phyloP scores from a whole-genome alignment of 1,140 invertebrate genomes.

The Pachyrhynchus sulphureomaculatus region DNA sequence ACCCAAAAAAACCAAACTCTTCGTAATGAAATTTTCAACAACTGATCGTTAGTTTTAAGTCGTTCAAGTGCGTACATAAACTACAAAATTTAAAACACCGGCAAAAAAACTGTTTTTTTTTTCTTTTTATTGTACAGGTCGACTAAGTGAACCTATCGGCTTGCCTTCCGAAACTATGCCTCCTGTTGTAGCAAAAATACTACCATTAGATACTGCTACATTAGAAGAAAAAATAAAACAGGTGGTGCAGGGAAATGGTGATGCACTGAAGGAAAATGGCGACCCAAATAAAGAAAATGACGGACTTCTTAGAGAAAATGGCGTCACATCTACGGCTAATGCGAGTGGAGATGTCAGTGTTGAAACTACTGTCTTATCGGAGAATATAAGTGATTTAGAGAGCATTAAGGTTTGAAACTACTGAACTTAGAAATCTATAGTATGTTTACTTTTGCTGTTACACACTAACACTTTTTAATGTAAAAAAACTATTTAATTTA shows the following conservation, averaged over 20 bases:
- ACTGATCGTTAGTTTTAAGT: no score
- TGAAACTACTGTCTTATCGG: conserved; percentile 15
- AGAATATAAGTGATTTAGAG: conserved; percentile 30
- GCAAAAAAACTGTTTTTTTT: no score
- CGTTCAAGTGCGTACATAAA: no score
- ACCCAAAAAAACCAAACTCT: no score
- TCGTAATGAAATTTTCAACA: no score
- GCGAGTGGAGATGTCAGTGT: conserved; percentile 23
- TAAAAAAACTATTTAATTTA: not conserved
- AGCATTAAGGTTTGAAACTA: conserved; percentile 38
- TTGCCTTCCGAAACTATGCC: no score
- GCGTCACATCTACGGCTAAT: conserved; percentile 2
- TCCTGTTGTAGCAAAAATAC: no score
- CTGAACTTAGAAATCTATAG: conserved; percentile 1
- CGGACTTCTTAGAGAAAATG: no score
- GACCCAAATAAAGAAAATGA: not conserved
- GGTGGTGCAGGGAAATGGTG: not conserved
- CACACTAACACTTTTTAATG: no score
- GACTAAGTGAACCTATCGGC: no score
- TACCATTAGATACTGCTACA: conserved; percentile 12
- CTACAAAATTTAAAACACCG: no score
- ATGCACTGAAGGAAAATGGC: not conserved
- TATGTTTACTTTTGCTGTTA: conserved; percentile 5
- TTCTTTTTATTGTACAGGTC: no score
- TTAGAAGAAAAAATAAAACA: conserved; percentile 11